These are phyloP conservation scores for Sphaeridia pumilis DNA, from an alignment of 2,888 invertebrate genomes.

Conservation along the genomic window DNA sequence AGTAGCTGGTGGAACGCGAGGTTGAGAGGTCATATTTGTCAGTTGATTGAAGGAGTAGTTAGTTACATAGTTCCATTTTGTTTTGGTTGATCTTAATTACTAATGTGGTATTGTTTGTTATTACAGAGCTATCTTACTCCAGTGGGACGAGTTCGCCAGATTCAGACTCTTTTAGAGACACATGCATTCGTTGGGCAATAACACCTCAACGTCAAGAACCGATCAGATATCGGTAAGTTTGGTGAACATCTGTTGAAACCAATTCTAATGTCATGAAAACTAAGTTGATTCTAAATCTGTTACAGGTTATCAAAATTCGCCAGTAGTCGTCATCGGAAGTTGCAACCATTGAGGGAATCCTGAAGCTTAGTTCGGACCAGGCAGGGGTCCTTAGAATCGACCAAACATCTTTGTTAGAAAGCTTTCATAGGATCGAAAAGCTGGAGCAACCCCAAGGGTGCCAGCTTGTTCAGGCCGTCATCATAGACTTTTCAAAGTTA, in stretches of 20 bases:
- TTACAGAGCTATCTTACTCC: slow-evolving; percentile 36
- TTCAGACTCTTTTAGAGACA: slow-evolving; percentile 52
- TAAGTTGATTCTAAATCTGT: slow-evolving; percentile 18
- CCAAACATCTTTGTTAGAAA: slow-evolving; percentile 3
- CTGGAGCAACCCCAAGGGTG: slow-evolving; percentile 6
- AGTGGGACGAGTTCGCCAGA: slow-evolving; percentile 36
- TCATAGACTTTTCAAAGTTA: slow-evolving; percentile 1
- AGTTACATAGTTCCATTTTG: too few species aligned
- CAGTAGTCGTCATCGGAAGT: slow-evolving; percentile 94
- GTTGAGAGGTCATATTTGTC: too few species aligned
- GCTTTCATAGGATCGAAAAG: slow-evolving; percentile 11
- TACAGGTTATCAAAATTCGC: slow-evolving; percentile 86
- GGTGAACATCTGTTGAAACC: not conserved
- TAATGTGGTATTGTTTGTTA: slow-evolving; percentile 5
- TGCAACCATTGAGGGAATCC: slow-evolving; percentile 94
- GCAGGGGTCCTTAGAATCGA: slow-evolving; percentile 8
- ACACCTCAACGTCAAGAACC: slow-evolving; percentile 64
- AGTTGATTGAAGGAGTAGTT: too few species aligned
- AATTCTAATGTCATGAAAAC: not conserved
- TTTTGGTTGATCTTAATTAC: too few species aligned
- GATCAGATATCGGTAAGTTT: slow-evolving; percentile 63
- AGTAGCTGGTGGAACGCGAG: too few species aligned
- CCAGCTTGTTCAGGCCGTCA: not conserved
- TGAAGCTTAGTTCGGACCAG: slow-evolving; percentile 49
- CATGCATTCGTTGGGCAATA: slow-evolving; percentile 78